These are phyloP conservation scores for Muntiacus muntjak DNA, from an alignment of 2,113 vertebrate species.

Conservation along the genomic window DNA sequence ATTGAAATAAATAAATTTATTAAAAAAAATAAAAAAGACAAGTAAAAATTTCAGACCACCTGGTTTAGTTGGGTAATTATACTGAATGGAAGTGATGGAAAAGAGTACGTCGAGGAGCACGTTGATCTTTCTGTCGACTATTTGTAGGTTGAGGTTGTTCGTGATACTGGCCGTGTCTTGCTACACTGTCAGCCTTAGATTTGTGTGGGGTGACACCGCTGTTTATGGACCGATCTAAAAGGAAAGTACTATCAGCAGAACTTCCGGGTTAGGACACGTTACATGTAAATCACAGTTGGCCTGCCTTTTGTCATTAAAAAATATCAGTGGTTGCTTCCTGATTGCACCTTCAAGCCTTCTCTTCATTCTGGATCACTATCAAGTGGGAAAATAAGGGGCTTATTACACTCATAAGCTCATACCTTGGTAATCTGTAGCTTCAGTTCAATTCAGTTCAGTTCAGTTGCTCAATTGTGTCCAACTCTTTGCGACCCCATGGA, in stretches of 20 bases:
- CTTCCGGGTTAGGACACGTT: not conserved
- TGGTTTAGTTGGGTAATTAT: not conserved
- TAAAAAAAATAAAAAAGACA: not conserved
- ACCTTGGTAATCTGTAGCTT: not conserved
- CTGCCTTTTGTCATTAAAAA: not conserved
- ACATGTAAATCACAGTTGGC: not conserved
- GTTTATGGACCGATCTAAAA: not conserved
- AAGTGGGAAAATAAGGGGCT: not conserved
- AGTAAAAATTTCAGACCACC: not conserved
- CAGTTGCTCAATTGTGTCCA: rapidly evolving
- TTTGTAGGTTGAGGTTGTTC: rapidly evolving
- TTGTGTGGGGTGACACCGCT: not conserved
- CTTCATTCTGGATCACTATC: not conserved
- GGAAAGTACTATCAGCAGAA: not conserved
- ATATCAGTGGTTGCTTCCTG: not conserved
- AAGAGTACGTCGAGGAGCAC: not conserved
- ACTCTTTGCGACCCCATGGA: not conserved
- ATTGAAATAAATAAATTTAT: no score
- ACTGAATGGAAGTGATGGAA: not conserved
- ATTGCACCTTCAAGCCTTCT: not conserved
- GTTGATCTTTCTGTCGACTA: not conserved
- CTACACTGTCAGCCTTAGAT: not conserved
- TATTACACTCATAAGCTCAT: not conserved
- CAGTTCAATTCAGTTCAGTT: not conserved
- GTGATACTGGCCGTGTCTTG: not conserved